A percentile compares a stretch with the other conserved stretches of the same genome.
Conservation (phyloP, 2,888 invertebrate species). For the Tromatobia lineatoria region DNA sequence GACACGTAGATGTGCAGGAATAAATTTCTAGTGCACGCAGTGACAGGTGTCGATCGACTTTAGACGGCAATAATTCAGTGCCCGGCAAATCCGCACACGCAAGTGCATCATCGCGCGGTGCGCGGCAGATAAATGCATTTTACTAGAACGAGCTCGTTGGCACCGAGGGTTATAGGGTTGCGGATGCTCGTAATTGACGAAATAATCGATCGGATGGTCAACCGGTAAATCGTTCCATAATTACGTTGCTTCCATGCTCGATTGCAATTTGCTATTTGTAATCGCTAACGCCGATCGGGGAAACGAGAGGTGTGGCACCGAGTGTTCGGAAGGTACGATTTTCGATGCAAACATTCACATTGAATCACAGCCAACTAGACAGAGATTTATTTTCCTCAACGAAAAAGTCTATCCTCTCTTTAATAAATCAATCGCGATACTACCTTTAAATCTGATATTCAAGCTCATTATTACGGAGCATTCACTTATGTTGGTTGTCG, state of each 20-base stretch:
- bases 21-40: background rate
- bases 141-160: slow-evolving; percentile 55
- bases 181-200: slow-evolving; percentile 67
- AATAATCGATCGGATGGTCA: slow-evolving; percentile 75
- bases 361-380: background rate
- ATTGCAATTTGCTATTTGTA: slow-evolving; percentile 73
- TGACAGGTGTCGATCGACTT: slow-evolving; percentile 65
- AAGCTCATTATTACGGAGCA: too few species aligned
- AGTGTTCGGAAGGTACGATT: background rate
- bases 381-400: too few species aligned
- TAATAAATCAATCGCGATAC: too few species aligned
- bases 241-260: slow-evolving; percentile 70
- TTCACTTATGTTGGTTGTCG: too few species aligned
- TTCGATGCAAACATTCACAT: background rate
- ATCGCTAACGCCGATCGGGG: slow-evolving; percentile 59
- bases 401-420: background rate
- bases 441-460: too few species aligned
- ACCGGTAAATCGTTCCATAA: slow-evolving; percentile 74
- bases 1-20: background rate
- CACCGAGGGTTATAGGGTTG: slow-evolving; percentile 35
- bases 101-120: slow-evolving; percentile 44
- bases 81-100: slow-evolving; percentile 6
- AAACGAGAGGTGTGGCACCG: slow-evolving; percentile 16
- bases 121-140: slow-evolving; percentile 66
- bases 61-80: slow-evolving; percentile 48